Evolutionary conservation across 2,797 vertebrate species (phyloP), one percentile per base, ranked within the genome.

Genomic region (Sebastes nivosus): DNA sequence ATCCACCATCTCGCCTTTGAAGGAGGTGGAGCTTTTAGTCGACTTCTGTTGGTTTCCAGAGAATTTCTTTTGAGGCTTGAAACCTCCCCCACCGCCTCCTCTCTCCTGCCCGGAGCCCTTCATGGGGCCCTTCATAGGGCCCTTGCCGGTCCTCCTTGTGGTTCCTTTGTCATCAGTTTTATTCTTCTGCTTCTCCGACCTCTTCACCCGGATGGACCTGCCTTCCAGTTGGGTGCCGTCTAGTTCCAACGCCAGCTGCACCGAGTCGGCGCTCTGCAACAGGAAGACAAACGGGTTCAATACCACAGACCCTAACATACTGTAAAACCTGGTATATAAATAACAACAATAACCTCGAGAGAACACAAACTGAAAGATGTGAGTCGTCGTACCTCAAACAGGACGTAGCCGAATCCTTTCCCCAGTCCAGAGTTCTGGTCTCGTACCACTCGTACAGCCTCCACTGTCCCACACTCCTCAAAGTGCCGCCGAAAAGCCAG

Each of bases 361-460:
- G 30, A 32, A 32, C 30, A 32, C 30, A 32, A 32, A 32, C 30
- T 32, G 30, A 32, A 32, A 32, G 10, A 67, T 20, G 1, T 1
- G 14, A 36, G 54, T 34, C 13, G 0, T 16, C 13, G 1, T 82
- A 99, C 98, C 97, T 98, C 93, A 72, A 99, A 99, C n/a, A 99
- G 96, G 70, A 99, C 81, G 0, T 98, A 99, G 73, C 98, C 98
- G 0, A 99, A 99, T 36, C 98, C 98, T 84, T 97, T 98, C 0
- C 98, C 97, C 7, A 97, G 50, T n/a, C 98, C 98, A 0, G 97
- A 96, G 13, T 81, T 90, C 5, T 83, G 86, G 93, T 99, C 97
- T 34, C 98, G 95, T 71, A 99, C 95, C 36, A 99, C 87, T 5
- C 98, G 95, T 32, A 99, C 97, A 0, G 92, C 96, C 64, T 97